phyloP scores from a whole-genome alignment of 2,797 vertebrate species.

The Neosalanx taihuensis region DNA sequence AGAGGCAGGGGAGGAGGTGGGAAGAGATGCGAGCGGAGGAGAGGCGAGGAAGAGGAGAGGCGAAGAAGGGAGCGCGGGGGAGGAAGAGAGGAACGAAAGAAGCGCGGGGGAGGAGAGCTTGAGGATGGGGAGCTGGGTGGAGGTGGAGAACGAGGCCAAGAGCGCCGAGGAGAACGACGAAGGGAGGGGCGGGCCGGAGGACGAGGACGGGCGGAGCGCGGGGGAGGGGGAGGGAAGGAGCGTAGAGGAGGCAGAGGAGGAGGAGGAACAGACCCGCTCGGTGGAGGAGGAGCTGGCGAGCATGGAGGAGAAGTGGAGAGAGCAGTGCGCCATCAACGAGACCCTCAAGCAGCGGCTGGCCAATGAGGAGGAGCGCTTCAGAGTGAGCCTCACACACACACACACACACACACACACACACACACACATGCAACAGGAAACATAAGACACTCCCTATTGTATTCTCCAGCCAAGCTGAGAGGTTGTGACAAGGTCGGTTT shows the following conservation, averaged over 20 bases:
- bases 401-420: background rate
- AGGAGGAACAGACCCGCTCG: slow-evolving; percentile 79
- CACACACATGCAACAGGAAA: background rate
- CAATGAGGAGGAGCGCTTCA: slow-evolving; percentile 83
- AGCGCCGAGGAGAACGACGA: slow-evolving; percentile 3
- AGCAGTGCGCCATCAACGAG: slow-evolving; percentile 89
- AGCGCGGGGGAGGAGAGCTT: background rate
- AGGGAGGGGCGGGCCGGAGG: background rate
- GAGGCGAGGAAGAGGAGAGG: slow-evolving; percentile 51
- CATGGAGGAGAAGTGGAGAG: slow-evolving; percentile 95
- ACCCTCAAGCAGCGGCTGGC: slow-evolving; percentile 83
- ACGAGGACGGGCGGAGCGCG: slow-evolving; percentile 3
- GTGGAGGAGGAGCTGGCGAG: slow-evolving; percentile 89
- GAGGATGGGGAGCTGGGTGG: slow-evolving; percentile 6
- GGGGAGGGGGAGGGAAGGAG: background rate
- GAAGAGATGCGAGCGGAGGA: slow-evolving; percentile 15
- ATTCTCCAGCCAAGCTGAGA: background rate
- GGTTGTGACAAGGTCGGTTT: background rate
- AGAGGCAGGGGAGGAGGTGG: slow-evolving; percentile 10
- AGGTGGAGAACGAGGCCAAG: slow-evolving; percentile 19
- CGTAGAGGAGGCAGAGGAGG: background rate
- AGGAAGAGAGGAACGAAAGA: slow-evolving; percentile 9
- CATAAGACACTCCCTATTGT: background rate
- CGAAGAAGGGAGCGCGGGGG: slow-evolving; percentile 8
- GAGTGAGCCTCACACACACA: slow-evolving; percentile 66